Percentiles rank a stretch among this genome's conserved stretches.
Conservation (phyloP, 1,140 invertebrate species). For the Neoseiulus cucumeris region DNA sequence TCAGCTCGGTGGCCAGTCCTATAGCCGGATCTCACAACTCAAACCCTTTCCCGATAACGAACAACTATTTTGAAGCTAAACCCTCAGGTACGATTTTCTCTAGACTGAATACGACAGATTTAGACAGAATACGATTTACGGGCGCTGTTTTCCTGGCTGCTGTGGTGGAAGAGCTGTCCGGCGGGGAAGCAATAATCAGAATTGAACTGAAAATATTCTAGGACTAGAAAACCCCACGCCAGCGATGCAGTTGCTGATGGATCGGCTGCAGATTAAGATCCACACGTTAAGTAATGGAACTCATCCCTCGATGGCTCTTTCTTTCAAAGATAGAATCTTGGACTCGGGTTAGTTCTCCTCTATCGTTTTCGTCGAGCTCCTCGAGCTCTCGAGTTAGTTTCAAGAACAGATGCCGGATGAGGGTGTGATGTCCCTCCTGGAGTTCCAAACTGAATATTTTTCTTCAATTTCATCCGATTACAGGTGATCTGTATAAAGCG, state of each 20-base stretch:
- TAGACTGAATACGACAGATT: not conserved
- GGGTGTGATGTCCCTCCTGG: too few relatives aligned
- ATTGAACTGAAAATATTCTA: not conserved
- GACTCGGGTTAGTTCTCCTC: not conserved
- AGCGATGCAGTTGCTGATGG: slow-evolving; percentile 1
- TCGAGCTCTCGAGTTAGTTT: too few relatives aligned
- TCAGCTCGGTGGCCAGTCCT: slow-evolving; percentile 2
- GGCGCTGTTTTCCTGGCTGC: not conserved
- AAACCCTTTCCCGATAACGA: not conserved
- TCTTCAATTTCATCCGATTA: too few relatives aligned
- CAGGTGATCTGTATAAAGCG: slow-evolving; percentile 3
- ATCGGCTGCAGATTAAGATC: not conserved
- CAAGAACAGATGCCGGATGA: too few relatives aligned
- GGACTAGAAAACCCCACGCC: slow-evolving; percentile 1
- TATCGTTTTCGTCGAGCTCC: too few relatives aligned
- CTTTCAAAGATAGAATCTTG: not conserved
- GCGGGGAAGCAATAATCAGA: too few relatives aligned
- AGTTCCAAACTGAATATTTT: too few relatives aligned
- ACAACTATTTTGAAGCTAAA: not conserved
- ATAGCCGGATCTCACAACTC: slow-evolving; percentile 5
- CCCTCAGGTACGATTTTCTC: not conserved
- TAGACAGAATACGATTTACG: not conserved
- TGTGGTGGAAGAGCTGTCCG: not conserved
- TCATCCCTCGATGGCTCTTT: not conserved
- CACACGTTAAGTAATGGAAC: not conserved